These are phyloP conservation scores for Cecropterus lyciades DNA, from an alignment of 1,140 invertebrate genomes.

Conservation along the genomic window DNA sequence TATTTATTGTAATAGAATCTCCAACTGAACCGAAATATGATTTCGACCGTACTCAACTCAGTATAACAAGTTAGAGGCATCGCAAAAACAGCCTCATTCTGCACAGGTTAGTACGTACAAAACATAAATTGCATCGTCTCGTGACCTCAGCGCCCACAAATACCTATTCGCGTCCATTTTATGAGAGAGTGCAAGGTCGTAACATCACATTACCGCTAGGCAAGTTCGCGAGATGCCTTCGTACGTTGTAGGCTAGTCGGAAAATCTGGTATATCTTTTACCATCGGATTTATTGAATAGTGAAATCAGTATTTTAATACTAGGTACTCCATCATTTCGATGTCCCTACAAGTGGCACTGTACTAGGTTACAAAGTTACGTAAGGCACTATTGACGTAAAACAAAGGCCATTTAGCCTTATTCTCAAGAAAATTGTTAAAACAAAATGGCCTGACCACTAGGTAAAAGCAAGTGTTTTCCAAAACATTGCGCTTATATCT, in stretches of 20 bases:
- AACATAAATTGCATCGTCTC: constrained; percentile 37
- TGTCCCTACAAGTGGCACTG: too few relatives aligned
- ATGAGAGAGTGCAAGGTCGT: constrained; percentile 57
- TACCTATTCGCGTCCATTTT: constrained; percentile 52
- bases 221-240: constrained; percentile 25
- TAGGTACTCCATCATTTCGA: too few relatives aligned
- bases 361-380: too few relatives aligned
- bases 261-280: not conserved
- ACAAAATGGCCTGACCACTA: too few relatives aligned
- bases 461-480: too few relatives aligned
- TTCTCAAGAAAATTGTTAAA: too few relatives aligned
- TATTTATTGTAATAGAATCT: not conserved
- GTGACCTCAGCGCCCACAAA: constrained; percentile 36
- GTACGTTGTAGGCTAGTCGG: not conserved
- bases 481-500: too few relatives aligned
- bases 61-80: constrained; percentile 31
- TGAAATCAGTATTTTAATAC: too few relatives aligned
- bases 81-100: constrained; percentile 30
- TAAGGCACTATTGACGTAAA: too few relatives aligned
- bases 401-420: too few relatives aligned
- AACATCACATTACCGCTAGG: constrained; percentile 52
- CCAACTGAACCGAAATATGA: not conserved
- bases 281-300: too few relatives aligned
- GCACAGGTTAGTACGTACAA: constrained; percentile 27
- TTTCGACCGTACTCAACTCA: not conserved